Evolutionary conservation across 1,140 invertebrate species (phyloP).

Genomic region (Ericerus pela): DNA sequence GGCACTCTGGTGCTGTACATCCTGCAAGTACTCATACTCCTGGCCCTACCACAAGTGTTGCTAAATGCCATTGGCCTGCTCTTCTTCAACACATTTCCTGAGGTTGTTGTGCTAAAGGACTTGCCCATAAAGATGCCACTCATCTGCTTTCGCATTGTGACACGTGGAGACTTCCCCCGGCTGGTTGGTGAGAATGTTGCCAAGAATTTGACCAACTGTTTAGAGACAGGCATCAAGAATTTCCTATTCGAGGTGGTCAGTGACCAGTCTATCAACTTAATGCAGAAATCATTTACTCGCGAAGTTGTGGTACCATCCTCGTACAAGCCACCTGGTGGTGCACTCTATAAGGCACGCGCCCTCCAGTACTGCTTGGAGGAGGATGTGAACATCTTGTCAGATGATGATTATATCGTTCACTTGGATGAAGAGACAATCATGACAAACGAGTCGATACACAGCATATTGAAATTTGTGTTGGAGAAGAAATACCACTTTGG

Average conservation of each 20-base stretch:
- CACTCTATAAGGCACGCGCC: constrained; percentile 87
- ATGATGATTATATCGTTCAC: constrained; percentile 94
- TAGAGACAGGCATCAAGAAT: constrained; percentile 81
- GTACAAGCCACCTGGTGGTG: constrained; percentile 77
- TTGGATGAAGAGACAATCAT: constrained; percentile 95
- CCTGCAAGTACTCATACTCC: constrained; percentile 62
- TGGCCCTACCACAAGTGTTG: constrained; percentile 76
- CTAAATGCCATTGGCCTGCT: constrained; percentile 83
- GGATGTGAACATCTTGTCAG: constrained; percentile 68
- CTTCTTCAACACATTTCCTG: constrained; percentile 87
- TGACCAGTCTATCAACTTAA: constrained; percentile 67
- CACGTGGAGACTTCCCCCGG: constrained; percentile 84
- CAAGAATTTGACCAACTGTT: constrained; percentile 77
- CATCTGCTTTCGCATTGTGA: constrained; percentile 88
- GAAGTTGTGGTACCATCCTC: constrained; percentile 74
- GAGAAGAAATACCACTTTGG: constrained; percentile 93
- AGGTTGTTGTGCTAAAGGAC: constrained; percentile 76
- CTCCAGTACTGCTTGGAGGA: constrained; percentile 92
- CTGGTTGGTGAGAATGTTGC: constrained; percentile 77
- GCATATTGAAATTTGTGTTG: constrained; percentile 89
- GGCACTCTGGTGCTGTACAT: constrained; percentile 55
- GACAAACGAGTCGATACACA: constrained; percentile 76
- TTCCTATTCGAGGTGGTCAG: constrained; percentile 96
- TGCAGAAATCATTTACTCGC: constrained; percentile 51
- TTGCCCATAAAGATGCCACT: constrained; percentile 84